phyloP scores from a whole-genome alignment of 23 tunicate species.

The Aplidium turbinatum region DNA sequence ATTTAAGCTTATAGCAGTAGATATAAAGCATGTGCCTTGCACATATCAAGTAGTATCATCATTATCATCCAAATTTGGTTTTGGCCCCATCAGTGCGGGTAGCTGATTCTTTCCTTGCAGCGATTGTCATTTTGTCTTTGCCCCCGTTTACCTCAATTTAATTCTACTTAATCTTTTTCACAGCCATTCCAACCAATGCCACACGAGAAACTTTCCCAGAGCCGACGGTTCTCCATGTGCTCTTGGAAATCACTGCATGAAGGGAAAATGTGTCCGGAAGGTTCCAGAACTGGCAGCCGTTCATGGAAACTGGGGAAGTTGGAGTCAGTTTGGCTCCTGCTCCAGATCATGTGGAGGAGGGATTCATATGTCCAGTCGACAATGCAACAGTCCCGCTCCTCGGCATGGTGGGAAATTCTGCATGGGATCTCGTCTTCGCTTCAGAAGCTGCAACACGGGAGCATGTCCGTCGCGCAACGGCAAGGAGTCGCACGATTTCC shows the following conservation, averaged over 20 bases:
- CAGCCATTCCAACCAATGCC: conserved; percentile 67
- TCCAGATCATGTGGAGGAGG: conserved; percentile 95
- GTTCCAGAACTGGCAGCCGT: conserved; percentile 28
- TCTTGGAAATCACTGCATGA: conserved; percentile 66
- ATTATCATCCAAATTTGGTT: too few relatives aligned
- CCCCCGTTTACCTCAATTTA: too few relatives aligned
- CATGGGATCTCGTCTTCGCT: conserved; percentile 70
- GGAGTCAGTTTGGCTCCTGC: conserved; percentile 87
- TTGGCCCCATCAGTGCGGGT: too few relatives aligned
- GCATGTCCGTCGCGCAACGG: conserved; percentile 39
- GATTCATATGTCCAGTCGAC: conserved; percentile 78
- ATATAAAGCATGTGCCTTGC: too few relatives aligned
- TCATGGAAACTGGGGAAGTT: conserved; percentile 80
- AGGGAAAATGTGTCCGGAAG: conserved; percentile 66
- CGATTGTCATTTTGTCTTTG: too few relatives aligned
- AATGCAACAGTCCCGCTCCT: conserved; percentile 91
- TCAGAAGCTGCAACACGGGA: conserved; percentile 78
- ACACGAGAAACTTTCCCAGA: conserved; percentile 75
- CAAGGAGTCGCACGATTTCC: conserved; percentile 51
- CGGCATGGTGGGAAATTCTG: conserved; percentile 86
- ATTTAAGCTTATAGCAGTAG: too few relatives aligned
- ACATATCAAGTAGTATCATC: too few relatives aligned
- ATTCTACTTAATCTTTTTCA: background rate
- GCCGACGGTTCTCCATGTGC: conserved; percentile 91
- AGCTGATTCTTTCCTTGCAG: too few relatives aligned